These are phyloP conservation scores for Callosobruchus maculatus DNA, from an alignment of 2,888 invertebrate species.

Conservation along the genomic window DNA sequence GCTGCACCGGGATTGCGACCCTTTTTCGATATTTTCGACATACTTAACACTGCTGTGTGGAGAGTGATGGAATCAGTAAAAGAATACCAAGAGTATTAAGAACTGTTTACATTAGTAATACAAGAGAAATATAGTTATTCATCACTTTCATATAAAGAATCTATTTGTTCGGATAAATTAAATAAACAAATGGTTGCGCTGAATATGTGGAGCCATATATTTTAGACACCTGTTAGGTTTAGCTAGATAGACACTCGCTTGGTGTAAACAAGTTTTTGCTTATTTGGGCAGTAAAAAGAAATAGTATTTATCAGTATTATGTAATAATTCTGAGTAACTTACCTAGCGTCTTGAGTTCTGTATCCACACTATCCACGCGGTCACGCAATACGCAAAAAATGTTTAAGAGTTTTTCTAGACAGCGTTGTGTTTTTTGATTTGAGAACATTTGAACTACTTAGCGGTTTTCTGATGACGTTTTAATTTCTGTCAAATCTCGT, in stretches of 20 bases:
- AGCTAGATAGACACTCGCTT: not conserved
- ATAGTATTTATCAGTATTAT: not conserved
- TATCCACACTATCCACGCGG: too few species aligned
- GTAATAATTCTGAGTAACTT: not conserved
- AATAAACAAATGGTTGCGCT: not conserved
- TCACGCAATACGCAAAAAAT: not conserved
- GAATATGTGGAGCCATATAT: not conserved
- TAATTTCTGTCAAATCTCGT: too few species aligned
- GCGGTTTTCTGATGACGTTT: not conserved
- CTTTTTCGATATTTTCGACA: constrained; percentile 32
- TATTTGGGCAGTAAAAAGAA: not conserved
- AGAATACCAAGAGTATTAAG: not conserved
- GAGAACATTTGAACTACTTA: not conserved
- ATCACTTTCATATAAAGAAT: not conserved
- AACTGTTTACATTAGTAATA: not conserved
- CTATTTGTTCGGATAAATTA: not conserved
- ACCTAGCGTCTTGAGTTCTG: not conserved
- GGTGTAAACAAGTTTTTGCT: not conserved
- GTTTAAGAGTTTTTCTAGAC: not conserved
- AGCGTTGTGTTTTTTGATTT: not conserved
- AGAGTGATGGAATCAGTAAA: not conserved
- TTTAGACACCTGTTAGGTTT: not conserved
- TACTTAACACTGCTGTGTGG: not conserved
- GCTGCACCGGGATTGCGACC: constrained; percentile 46
- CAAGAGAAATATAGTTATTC: not conserved